Evolutionary conservation across 2,113 vertebrate species (phyloP), one percentile per base, ranked within the genome.

Genomic region (Nematolebias whitei): DNA sequence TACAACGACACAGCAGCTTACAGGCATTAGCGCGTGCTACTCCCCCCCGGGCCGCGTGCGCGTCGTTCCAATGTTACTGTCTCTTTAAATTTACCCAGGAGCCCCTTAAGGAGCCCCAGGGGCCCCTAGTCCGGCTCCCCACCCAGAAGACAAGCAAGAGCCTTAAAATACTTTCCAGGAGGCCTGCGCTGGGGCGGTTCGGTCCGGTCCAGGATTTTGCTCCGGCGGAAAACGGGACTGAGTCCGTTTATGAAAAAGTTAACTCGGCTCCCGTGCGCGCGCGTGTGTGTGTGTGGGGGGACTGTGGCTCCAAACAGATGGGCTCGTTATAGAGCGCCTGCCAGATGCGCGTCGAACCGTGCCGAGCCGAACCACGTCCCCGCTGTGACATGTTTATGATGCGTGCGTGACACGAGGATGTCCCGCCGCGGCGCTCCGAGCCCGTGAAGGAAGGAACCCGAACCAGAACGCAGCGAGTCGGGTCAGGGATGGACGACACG

Each of bases 31-130:
- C 67, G 74, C 77, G 69, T 57, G 78, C 80, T 66, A 63, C 74
- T 68, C 68, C 74, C 58, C 47, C 77, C 73, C 53, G 73, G 77
- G 78, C 82, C 80, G 83, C 80, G 68, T 72, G 77, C 66, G 76
- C 74, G 39, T 71, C 86, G 84, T 84, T 90, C 91, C 90, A 86
- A 87, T 85, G 91, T 82, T 93, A 92, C 95, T 95, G 94, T 94
- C 94, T 95, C 95, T 96, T 96, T 96, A 96, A 96, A 96, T 96
- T 96, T 96, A 96, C 95, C 95, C 95, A 96, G 95, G 95, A 96
- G 95, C 95, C 95, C 94, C 94, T 94, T 93, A 95, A 95, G 95
- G 95, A 96, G 95, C 95, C 95, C 94, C 94, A 95, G 95, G 95
- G 95, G 95, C 95, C 95, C 95, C 94, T 92, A 92, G 93, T 93